Conservation (phyloP, 2,113 vertebrate species). For the Polypterus bichir region DNA sequence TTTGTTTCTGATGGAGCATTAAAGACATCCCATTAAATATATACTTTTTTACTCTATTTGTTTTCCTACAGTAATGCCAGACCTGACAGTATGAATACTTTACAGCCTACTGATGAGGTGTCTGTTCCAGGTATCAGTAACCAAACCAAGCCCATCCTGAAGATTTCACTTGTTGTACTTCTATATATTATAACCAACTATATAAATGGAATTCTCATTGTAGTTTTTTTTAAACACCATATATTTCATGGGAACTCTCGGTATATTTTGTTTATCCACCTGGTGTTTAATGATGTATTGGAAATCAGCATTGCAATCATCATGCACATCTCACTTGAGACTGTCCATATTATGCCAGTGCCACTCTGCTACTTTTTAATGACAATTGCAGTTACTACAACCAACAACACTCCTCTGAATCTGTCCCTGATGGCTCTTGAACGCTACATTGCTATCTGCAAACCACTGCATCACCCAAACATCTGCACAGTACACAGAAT, state of each 20-base stretch:
- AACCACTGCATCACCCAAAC: slow-evolving; percentile 28
- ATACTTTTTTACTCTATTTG: no score
- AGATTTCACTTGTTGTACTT: slow-evolving; percentile 37
- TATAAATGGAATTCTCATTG: slow-evolving; percentile 36
- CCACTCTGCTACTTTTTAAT: slow-evolving; percentile 20
- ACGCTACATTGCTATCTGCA: slow-evolving; percentile 39
- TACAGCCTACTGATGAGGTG: no score
- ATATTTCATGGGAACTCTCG: slow-evolving; percentile 43
- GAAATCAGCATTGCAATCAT: slow-evolving; percentile 39
- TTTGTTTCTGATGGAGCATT: no score
- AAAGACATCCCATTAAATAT: no score
- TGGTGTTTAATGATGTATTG: slow-evolving; percentile 49
- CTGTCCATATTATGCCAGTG: background rate
- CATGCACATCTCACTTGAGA: no score
- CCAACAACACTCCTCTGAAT: slow-evolving; percentile 28
- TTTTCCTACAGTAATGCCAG: no score
- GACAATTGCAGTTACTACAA: slow-evolving; percentile 9
- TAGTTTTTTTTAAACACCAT: slow-evolving; percentile 43
- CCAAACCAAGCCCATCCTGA: slow-evolving; percentile 27
- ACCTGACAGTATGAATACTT: no score
- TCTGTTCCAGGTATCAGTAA: no score
- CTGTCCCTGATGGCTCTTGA: slow-evolving; percentile 39
- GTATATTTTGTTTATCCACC: slow-evolving; percentile 57
- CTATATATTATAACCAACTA: slow-evolving; percentile 44
- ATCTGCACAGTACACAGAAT: background rate